phyloP scores from a whole-genome alignment of 2,888 invertebrate genomes.

The Lydus trimaculatus region DNA sequence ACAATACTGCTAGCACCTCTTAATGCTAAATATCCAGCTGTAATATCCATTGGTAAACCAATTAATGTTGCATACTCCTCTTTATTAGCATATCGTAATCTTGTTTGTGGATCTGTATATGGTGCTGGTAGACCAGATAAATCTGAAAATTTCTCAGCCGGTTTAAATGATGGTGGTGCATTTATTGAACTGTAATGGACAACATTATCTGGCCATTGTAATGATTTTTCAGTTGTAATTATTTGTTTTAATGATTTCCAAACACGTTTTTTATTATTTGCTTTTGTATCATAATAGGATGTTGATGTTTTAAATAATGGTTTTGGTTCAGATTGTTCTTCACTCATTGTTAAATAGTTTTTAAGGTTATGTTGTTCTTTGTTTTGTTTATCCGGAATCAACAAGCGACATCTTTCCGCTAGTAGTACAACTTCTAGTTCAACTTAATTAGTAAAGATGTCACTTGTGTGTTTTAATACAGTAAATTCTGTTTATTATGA shows the following conservation, averaged over 20 bases:
- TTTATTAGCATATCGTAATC: slow-evolving; percentile 82
- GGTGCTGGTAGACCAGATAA: slow-evolving; percentile 86
- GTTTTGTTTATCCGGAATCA: no score
- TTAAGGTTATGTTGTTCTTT: no score
- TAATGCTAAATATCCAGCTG: slow-evolving; percentile 86
- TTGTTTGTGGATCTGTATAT: slow-evolving; percentile 91
- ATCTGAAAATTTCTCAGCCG: slow-evolving; percentile 93
- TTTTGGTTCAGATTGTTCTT: slow-evolving; percentile 48
- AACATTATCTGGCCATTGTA: slow-evolving; percentile 80
- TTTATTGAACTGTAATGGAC: slow-evolving; percentile 87
- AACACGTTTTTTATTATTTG: slow-evolving; percentile 76
- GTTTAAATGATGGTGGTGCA: slow-evolving; percentile 90
- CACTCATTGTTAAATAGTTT: slow-evolving; percentile 36
- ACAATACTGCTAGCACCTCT: slow-evolving; percentile 83
- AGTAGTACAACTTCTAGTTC: no score
- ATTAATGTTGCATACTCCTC: slow-evolving; percentile 89
- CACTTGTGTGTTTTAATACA: no score
- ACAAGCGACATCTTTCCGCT: no score
- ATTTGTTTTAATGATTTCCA: slow-evolving; percentile 93
- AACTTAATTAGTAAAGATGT: no score
- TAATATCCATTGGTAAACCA: slow-evolving; percentile 89
- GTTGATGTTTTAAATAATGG: slow-evolving; percentile 55
- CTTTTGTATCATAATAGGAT: slow-evolving; percentile 64
- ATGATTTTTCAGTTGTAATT: slow-evolving; percentile 76
- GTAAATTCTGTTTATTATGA: no score